These are phyloP conservation scores for Cricetomys ansorgei DNA, from an alignment of 2,113 vertebrate species.

Conservation along the genomic window DNA sequence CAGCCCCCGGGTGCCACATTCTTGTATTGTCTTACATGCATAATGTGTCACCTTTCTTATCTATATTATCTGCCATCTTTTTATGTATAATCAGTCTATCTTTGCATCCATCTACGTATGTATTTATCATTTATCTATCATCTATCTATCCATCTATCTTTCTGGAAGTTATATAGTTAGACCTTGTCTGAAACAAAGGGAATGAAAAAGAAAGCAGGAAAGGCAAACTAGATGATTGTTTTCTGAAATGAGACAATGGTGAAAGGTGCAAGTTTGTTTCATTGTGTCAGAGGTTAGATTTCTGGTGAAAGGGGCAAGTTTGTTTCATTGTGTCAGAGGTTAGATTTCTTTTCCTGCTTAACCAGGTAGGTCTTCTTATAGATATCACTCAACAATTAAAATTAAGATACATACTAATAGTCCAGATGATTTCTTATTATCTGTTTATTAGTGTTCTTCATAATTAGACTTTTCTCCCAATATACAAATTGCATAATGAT, in stretches of 20 bases:
- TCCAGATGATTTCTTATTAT: background rate
- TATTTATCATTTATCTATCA: background rate
- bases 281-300: background rate
- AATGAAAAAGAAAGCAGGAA: background rate
- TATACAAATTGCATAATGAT: background rate
- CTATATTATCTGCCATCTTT: background rate
- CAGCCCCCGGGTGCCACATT: too few species aligned
- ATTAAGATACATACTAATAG: background rate
- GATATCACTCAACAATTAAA: background rate
- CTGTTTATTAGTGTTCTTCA: background rate
- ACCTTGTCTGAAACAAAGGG: background rate
- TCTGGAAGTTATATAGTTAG: background rate
- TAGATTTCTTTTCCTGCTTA: background rate
- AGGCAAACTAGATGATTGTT: background rate
- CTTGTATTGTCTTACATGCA: background rate
- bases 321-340: background rate
- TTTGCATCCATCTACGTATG: background rate
- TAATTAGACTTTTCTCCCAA: too few species aligned
- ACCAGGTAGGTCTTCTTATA: too few species aligned
- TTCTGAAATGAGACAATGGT: background rate
- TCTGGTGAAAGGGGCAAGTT: background rate
- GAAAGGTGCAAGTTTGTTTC: background rate
- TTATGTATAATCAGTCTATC: background rate
- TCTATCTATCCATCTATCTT: background rate
- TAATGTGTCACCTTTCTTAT: background rate